These are phyloP conservation scores for Drosophila lacertosa DNA, from an alignment of 1,140 invertebrate species.

Conservation along the genomic window DNA sequence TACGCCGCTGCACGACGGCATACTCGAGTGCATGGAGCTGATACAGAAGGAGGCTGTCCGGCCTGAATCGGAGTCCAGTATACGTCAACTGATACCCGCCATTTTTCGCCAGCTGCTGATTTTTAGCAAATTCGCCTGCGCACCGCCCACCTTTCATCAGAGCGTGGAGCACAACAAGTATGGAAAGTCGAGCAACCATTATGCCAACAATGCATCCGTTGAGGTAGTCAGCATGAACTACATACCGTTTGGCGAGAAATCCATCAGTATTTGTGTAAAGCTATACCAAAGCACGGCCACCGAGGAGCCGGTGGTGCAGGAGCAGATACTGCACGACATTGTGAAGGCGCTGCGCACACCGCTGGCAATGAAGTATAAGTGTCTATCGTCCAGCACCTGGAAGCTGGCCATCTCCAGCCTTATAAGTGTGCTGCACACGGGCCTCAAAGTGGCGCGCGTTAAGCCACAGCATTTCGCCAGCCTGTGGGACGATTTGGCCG, in stretches of 20 bases:
- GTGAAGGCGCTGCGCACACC: slow-evolving; percentile 90
- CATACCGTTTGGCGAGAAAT: slow-evolving; percentile 94
- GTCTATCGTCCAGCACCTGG: slow-evolving; percentile 93
- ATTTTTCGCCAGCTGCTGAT: slow-evolving; percentile 92
- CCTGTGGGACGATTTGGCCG: slow-evolving; percentile 94
- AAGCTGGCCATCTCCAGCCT: slow-evolving; percentile 92
- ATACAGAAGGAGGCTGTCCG: slow-evolving; percentile 91
- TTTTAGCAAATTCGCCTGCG: slow-evolving; percentile 90
- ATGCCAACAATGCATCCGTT: slow-evolving; percentile 84
- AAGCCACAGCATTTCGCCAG: slow-evolving; percentile 88
- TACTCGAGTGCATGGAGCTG: slow-evolving; percentile 91
- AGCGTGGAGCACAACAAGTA: slow-evolving; percentile 84
- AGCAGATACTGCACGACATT: slow-evolving; percentile 90
- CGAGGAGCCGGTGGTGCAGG: slow-evolving; percentile 90
- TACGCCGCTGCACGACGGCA: slow-evolving; percentile 93
- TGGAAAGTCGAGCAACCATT: slow-evolving; percentile 66
- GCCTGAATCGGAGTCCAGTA: slow-evolving; percentile 85
- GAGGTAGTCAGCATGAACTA: slow-evolving; percentile 94
- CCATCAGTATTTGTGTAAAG: slow-evolving; percentile 91
- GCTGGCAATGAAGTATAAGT: slow-evolving; percentile 92
- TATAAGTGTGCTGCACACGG: slow-evolving; percentile 91
- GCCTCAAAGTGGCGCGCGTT: slow-evolving; percentile 93
- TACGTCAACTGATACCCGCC: slow-evolving; percentile 90
- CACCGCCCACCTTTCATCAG: slow-evolving; percentile 87
- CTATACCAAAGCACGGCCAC: slow-evolving; percentile 93